phyloP scores from a whole-genome alignment of 2,888 invertebrate species.

The Buathra laborator region DNA sequence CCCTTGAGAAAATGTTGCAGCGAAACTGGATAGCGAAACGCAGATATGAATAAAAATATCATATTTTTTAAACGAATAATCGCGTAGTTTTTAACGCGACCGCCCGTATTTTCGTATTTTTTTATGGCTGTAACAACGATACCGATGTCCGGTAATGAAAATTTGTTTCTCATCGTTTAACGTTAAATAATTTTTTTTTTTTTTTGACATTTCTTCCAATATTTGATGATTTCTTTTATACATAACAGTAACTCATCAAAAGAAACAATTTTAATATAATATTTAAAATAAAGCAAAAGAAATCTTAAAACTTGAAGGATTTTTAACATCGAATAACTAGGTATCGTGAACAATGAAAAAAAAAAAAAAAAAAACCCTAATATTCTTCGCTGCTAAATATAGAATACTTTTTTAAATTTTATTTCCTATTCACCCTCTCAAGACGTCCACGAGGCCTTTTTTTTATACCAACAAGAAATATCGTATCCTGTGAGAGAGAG shows the following conservation, averaged over 20 bases:
- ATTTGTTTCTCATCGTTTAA: background rate
- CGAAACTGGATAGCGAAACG: background rate
- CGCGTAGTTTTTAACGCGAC: background rate
- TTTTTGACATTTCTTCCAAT: too few relatives aligned
- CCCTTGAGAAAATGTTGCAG: background rate
- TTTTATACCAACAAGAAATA: conserved; percentile 72
- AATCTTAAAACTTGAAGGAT: background rate
- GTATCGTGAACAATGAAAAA: background rate
- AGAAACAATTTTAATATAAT: too few relatives aligned
- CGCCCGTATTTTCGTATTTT: background rate
- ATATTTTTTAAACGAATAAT: background rate
- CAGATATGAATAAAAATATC: background rate
- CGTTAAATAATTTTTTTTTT: background rate
- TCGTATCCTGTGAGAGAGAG: conserved; percentile 71
- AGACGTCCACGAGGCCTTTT: conserved; percentile 57
- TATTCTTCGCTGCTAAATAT: conserved; percentile 53
- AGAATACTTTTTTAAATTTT: conserved; percentile 40
- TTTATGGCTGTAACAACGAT: background rate
- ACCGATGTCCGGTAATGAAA: background rate
- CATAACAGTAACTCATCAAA: too few relatives aligned
- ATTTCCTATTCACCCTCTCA: conserved; percentile 38
- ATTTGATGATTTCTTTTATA: too few relatives aligned
- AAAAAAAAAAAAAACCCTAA: conserved; percentile 10
- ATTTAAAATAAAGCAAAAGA: too few relatives aligned
- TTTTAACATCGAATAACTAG: conserved; percentile 31